Base-by-base conservation (phyloP, 2,888 invertebrate species). In the Polietes domitor region DNA sequence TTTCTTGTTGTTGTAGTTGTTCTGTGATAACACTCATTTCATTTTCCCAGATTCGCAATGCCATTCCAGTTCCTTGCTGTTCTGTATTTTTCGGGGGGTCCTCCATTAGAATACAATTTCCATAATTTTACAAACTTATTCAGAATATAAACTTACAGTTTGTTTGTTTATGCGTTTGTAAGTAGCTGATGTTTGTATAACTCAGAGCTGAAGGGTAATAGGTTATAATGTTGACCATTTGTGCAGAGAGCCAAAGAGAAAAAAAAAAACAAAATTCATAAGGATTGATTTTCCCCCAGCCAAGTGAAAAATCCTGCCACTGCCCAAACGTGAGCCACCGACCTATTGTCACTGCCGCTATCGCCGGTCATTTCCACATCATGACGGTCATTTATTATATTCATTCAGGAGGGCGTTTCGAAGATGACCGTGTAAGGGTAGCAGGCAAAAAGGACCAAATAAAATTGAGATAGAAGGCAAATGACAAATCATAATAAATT, bases 401-500 rank as follows among this genome's bases (percentile, higher is more conserved):
- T 24, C n/a, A n/a, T 68, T 41, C 12, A 32, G 41, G 10, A 12
- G 65, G 41, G 37, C 10, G 37, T 19, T 32, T 15, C 4, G 6
- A n/a, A n/a, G 7, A 26, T 65, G 19, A 65, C 9, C 37, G 41
- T 6, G 17, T 53, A n/a, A n/a, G 24, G 21, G 21, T 53, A n/a
- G 12, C 2, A n/a, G 24, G 26, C 15, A 24, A 9, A 32, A 61
- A 61, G 28, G 61, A 47, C n/a, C 61, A 28, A 28, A 61, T 68
- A 24, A 41, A 43, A 19, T 68, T 68, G 12, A 65, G 37, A 65
- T 63, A 65, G 24, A 41, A 68, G 41, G 68, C 68, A 68, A 43
- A 68, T 68, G 68, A 68, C 68, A 68, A 68, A 68, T 68, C 21
- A 68, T 68, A 41, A 68, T 68, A 43, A 68, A 41, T 68, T 68